Conservation (phyloP, 2,888 invertebrate species). For the Acrocyrtus sp. region DNA sequence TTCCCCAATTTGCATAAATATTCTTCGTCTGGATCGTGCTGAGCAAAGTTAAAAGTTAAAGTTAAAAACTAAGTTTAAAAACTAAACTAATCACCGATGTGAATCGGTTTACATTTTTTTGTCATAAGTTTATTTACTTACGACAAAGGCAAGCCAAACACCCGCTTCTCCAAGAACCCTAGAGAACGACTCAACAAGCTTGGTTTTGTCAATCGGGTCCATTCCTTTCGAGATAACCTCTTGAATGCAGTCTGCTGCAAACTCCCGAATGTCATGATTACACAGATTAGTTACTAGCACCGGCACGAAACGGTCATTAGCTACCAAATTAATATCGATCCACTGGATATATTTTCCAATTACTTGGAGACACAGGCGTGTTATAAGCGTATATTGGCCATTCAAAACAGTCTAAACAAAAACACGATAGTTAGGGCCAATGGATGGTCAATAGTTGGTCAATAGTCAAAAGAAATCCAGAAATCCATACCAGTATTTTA, state of each 20-base stretch:
- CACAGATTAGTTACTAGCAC: slow-evolving; percentile 68
- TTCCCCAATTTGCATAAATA: slow-evolving; percentile 69
- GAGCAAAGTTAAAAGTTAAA: slow-evolving; percentile 27
- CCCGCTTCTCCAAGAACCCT: slow-evolving; percentile 53
- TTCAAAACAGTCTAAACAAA: slow-evolving; percentile 66
- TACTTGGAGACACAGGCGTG: slow-evolving; percentile 54
- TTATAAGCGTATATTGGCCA: slow-evolving; percentile 24
- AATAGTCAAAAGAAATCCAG: not conserved
- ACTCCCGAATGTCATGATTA: slow-evolving; percentile 66
- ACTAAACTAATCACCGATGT: not conserved
- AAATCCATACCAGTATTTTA: slow-evolving; percentile 70
- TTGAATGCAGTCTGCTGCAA: slow-evolving; percentile 70
- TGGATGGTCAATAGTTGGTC: no score
- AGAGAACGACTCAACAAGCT: slow-evolving; percentile 66
- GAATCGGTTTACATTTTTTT: no score
- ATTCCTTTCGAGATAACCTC: slow-evolving; percentile 71
- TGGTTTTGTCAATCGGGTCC: slow-evolving; percentile 70
- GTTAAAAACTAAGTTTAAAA: not conserved
- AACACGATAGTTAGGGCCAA: not conserved
- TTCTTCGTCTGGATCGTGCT: slow-evolving; percentile 68
- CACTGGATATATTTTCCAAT: slow-evolving; percentile 71
- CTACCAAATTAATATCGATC: slow-evolving; percentile 72
- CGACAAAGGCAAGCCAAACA: slow-evolving; percentile 54
- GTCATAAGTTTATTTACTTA: slow-evolving; percentile 20
- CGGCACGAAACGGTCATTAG: slow-evolving; percentile 70